Conservation (phyloP, 1,140 invertebrate species). For the Cydia fagiglandana region DNA sequence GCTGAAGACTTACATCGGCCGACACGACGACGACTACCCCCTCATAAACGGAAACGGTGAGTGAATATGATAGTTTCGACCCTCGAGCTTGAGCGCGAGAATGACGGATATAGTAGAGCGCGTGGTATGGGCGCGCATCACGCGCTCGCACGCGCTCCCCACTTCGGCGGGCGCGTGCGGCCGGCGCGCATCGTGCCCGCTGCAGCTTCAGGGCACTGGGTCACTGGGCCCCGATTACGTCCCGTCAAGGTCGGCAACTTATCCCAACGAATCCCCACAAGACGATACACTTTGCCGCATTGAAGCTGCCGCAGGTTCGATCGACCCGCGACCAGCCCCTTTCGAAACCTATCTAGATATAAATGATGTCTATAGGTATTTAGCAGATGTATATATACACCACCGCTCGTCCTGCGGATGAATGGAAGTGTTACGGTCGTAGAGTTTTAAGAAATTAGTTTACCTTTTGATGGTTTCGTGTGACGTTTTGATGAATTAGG, state of each 20-base stretch:
- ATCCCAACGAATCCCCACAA: conserved; percentile 41
- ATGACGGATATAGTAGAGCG: conserved; percentile 35
- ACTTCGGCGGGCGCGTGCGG: conserved; percentile 32
- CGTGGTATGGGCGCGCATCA: conserved; percentile 41
- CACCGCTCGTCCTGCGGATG: conserved; percentile 14
- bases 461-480: neutral
- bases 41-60: conserved; percentile 86
- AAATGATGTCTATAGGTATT: conserved; percentile 11
- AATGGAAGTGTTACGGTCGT: conserved; percentile 11
- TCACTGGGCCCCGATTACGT: conserved; percentile 38
- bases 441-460: neutral
- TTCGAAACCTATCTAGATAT: conserved; percentile 42
- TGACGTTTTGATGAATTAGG: conserved; percentile 15
- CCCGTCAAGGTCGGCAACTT: conserved; percentile 34
- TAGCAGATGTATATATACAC: conserved; percentile 8
- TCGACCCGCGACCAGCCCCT: conserved; percentile 59
- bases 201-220: conserved; percentile 44
- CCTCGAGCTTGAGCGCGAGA: conserved; percentile 22
- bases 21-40: conserved; percentile 87
- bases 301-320: conserved; percentile 60
- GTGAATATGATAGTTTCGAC: conserved; percentile 56
- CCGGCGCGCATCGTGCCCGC: conserved; percentile 36
- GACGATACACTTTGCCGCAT: conserved; percentile 62
- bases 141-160: conserved; percentile 38
- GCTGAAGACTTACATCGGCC: conserved; percentile 87